Conservation (phyloP, 1,140 invertebrate species). For the Cotesia typhae region DNA sequence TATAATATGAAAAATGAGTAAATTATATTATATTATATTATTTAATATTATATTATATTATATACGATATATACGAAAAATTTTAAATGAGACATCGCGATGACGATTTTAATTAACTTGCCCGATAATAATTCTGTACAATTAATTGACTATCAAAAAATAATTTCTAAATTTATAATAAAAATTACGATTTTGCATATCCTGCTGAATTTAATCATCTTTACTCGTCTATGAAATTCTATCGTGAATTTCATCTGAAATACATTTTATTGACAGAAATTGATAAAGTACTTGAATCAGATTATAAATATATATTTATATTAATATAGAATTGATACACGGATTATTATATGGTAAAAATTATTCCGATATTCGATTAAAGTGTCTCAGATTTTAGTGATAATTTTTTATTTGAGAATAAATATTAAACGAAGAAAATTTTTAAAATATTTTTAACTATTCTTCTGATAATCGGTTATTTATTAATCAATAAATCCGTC, state of each 20-base stretch:
- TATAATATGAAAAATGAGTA: slow-evolving; percentile 35
- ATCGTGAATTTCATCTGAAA: background rate
- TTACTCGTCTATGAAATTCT: slow-evolving; percentile 6
- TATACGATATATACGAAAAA: slow-evolving; percentile 27
- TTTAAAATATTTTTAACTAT: too few relatives aligned
- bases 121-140: background rate
- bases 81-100: slow-evolving; percentile 9
- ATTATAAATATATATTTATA: too few relatives aligned
- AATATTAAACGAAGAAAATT: too few relatives aligned
- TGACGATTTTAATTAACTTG: too few relatives aligned
- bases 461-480: too few relatives aligned
- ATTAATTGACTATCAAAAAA: slow-evolving; percentile 9
- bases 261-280: background rate
- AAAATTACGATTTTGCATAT: background rate
- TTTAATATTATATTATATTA: slow-evolving; percentile 12
- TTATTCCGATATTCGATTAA: too few relatives aligned
- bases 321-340: background rate
- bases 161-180: background rate
- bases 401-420: too few relatives aligned
- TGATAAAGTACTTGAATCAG: background rate
- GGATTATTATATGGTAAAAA: background rate
- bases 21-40: slow-evolving; percentile 7
- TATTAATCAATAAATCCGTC: too few relatives aligned
- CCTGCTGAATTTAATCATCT: background rate
- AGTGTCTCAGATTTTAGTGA: too few relatives aligned